phyloP scores from a whole-genome alignment of 2,113 vertebrate species.

The Sylvia atricapilla region DNA sequence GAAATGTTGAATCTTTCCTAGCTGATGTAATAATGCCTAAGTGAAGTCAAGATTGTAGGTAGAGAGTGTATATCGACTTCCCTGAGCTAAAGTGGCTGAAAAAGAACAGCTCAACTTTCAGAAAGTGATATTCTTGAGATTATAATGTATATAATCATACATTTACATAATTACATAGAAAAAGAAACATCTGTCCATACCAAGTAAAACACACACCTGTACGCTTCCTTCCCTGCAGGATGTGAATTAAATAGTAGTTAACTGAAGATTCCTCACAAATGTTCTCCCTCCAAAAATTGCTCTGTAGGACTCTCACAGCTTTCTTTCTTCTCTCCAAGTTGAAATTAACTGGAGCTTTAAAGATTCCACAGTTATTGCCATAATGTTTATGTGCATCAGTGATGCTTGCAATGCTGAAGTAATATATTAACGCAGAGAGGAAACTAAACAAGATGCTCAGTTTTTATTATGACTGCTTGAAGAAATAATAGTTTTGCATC shows the following conservation, averaged over 20 bases:
- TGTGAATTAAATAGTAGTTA: background rate
- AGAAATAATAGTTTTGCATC: background rate
- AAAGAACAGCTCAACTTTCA: background rate
- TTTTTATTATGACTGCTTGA: background rate
- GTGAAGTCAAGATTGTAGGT: background rate
- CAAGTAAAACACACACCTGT: background rate
- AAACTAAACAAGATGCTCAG: background rate
- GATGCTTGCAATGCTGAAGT: background rate
- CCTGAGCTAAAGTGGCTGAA: background rate
- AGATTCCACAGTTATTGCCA: background rate
- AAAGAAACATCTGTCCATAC: background rate
- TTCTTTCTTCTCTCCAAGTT: background rate
- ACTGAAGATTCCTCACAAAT: background rate
- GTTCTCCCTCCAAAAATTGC: background rate
- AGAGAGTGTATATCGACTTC: background rate
- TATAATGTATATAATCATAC: background rate
- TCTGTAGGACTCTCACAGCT: background rate
- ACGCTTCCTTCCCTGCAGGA: background rate
- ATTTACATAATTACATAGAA: background rate
- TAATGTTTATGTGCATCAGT: background rate
- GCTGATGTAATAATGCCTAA: background rate
- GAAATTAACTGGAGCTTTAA: background rate
- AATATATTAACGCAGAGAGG: background rate
- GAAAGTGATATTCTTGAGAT: background rate
- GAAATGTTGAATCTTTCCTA: background rate